Percentiles rank a stretch among this genome's conserved stretches.
Conservation (phyloP, 1,140 invertebrate genomes). For the Araneus ventricosus region DNA sequence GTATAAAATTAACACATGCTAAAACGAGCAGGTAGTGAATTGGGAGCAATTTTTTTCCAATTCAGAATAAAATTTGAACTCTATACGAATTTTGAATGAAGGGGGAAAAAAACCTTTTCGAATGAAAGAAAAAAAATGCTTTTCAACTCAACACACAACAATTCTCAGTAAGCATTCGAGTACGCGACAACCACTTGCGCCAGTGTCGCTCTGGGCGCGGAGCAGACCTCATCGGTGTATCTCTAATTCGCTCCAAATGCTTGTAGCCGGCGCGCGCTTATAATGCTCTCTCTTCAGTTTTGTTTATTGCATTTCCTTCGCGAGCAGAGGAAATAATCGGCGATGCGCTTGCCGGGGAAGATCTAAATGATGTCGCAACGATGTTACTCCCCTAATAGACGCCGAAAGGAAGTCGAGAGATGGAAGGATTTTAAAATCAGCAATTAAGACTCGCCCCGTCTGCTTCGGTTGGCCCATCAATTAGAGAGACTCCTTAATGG, state of each 20-base stretch:
- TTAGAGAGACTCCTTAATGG: neutral
- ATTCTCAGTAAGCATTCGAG: too few relatives aligned
- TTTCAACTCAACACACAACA: too few relatives aligned
- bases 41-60: too few relatives aligned
- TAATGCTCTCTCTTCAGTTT: conserved; percentile 57
- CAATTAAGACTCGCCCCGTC: conserved; percentile 45
- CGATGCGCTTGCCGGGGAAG: conserved; percentile 47
- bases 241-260: conserved; percentile 69
- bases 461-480: conserved; percentile 3
- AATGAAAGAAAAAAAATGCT: too few relatives aligned
- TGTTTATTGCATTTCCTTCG: conserved; percentile 66
- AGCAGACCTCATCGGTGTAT: conserved; percentile 1
- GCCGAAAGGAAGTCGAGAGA: conserved; percentile 34
- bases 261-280: conserved; percentile 37
- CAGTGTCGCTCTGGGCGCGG: neutral
- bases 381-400: conserved; percentile 39
- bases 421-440: conserved; percentile 41
- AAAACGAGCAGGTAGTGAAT: too few relatives aligned
- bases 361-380: conserved; percentile 60
- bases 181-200: neutral
- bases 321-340: conserved; percentile 51
- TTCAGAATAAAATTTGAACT: too few relatives aligned
- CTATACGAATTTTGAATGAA: too few relatives aligned
- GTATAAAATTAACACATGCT: too few relatives aligned
- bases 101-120: too few relatives aligned